phyloP scores from a whole-genome alignment of 1,140 invertebrate species.

The Lepidostoma basale region DNA sequence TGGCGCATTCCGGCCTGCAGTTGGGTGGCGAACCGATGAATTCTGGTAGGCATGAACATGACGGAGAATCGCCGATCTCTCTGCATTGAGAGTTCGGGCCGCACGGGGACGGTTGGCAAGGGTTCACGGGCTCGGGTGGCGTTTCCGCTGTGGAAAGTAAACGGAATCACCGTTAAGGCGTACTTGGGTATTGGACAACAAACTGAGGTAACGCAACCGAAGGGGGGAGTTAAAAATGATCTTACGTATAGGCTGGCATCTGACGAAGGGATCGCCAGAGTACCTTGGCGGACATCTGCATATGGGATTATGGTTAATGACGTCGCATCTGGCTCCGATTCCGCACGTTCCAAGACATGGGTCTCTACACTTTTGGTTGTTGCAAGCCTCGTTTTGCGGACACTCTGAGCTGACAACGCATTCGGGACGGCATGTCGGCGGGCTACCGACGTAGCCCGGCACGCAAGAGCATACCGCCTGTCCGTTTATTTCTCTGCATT shows the following conservation, averaged over 20 bases:
- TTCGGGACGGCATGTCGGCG: conserved; percentile 69
- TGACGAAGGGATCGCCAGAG: conserved; percentile 67
- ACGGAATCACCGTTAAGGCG: background rate
- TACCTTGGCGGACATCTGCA: conserved; percentile 66
- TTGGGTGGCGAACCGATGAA: conserved; percentile 69
- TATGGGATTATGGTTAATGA: conserved; percentile 67
- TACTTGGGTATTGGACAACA: no score
- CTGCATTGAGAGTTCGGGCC: conserved; percentile 73
- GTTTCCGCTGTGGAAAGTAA: conserved; percentile 57
- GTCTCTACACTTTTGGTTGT: conserved; percentile 67
- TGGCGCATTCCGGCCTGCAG: conserved; percentile 70
- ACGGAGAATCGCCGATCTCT: conserved; percentile 63
- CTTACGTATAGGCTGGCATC: conserved; percentile 60
- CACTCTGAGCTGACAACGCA: conserved; percentile 70
- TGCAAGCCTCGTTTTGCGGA: conserved; percentile 65
- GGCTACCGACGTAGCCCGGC: conserved; percentile 65
- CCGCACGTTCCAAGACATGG: conserved; percentile 71
- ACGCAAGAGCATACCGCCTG: conserved; percentile 68
- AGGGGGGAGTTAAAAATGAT: no score
- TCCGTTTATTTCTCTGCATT: conserved; percentile 65
- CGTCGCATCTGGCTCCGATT: conserved; percentile 65
- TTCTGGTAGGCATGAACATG: conserved; percentile 69
- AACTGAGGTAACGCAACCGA: no score
- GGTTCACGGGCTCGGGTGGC: conserved; percentile 60
- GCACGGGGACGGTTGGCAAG: conserved; percentile 74